Conservation (phyloP, 1,140 invertebrate species). For the Luehdorfia chinensis region DNA sequence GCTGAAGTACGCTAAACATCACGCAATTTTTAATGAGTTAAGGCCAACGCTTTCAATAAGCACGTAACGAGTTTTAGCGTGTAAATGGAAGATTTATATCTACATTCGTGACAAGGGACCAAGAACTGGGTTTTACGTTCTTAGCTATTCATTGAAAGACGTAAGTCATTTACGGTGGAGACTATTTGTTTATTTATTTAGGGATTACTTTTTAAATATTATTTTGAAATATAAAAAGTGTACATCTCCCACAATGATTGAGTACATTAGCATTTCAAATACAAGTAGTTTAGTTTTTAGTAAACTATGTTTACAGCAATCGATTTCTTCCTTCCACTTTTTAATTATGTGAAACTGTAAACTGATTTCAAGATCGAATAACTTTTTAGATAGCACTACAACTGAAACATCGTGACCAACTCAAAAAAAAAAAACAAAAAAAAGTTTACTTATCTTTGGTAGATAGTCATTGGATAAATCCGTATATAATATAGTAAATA, state of each 20-base stretch:
- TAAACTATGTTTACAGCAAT: too few relatives aligned
- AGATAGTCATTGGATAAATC: too few relatives aligned
- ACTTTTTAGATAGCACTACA: too few relatives aligned
- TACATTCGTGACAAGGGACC: slow-evolving; percentile 22
- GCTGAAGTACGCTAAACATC: too few relatives aligned
- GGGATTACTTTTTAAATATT: slow-evolving; percentile 20
- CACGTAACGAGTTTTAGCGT: slow-evolving; percentile 34
- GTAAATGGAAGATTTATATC: slow-evolving; percentile 41
- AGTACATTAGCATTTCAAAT: not conserved
- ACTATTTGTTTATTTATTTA: slow-evolving; percentile 19
- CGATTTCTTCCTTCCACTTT: too few relatives aligned
- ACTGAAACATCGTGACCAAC: too few relatives aligned
- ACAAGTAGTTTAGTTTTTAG: not conserved
- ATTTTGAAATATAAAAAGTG: slow-evolving; percentile 17
- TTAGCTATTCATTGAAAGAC: slow-evolving; percentile 22
- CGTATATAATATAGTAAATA: too few relatives aligned
- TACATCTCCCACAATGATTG: slow-evolving; percentile 3
- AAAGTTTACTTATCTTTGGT: too few relatives aligned
- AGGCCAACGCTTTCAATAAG: slow-evolving; percentile 34
- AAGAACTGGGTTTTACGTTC: slow-evolving; percentile 22
- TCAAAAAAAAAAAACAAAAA: too few relatives aligned
- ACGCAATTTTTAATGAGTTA: slow-evolving; percentile 21
- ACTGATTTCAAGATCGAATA: too few relatives aligned
- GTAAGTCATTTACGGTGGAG: slow-evolving; percentile 14
- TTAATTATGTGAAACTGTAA: too few relatives aligned